Evolutionary conservation across 2,888 invertebrate genomes (phyloP).

Genomic region (Lacanobia oleracea): DNA sequence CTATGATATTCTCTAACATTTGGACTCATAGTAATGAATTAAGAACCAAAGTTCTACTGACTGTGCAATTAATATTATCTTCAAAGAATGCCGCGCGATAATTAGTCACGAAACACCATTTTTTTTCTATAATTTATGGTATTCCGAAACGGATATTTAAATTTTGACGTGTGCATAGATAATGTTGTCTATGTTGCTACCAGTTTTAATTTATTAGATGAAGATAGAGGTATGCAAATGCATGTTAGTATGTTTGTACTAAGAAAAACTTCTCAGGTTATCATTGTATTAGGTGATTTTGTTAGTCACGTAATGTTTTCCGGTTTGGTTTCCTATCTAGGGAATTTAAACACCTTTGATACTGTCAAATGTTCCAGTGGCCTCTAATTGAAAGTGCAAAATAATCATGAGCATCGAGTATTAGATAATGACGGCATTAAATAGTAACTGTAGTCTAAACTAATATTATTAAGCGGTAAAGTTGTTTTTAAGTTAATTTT

Average conservation of each 20-base stretch:
- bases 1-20: conserved; percentile 22
- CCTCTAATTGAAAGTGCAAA: neutral
- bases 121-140: conserved; percentile 57
- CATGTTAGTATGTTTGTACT: neutral
- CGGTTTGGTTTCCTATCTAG: neutral
- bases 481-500: too few relatives aligned
- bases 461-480: too few relatives aligned
- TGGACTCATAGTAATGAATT: conserved; percentile 32
- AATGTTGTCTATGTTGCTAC: conserved; percentile 25
- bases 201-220: conserved; percentile 36
- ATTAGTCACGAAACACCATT: conserved; percentile 52
- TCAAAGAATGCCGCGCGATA: conserved; percentile 49
- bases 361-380: neutral
- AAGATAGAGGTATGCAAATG: neutral
- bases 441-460: too few relatives aligned
- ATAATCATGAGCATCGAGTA: neutral
- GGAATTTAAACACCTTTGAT: neutral
- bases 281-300: neutral
- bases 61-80: conserved; percentile 56
- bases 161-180: conserved; percentile 57
- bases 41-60: conserved; percentile 16
- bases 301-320: neutral
- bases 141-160: conserved; percentile 55
- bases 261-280: neutral
- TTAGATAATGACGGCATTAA: too few relatives aligned